Conservation (phyloP, 2,113 vertebrate species). For the Ranitomeya variabilis region DNA sequence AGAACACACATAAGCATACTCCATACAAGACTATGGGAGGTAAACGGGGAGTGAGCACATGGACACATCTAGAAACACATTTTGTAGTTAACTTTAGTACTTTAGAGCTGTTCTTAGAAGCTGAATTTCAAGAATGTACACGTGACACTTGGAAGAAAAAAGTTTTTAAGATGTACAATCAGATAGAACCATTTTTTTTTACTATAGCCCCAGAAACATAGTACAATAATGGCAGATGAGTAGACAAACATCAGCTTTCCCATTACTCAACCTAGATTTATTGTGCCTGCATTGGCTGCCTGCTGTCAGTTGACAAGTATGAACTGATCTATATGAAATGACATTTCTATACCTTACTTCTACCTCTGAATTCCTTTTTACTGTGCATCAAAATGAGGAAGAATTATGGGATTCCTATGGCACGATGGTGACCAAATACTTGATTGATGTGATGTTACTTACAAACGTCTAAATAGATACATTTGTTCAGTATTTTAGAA, state of each 20-base stretch:
- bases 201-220: neutral
- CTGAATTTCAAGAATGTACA: neutral
- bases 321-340: neutral
- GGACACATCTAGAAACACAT: no score
- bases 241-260: neutral
- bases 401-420: neutral
- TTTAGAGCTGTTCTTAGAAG: neutral
- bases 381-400: neutral
- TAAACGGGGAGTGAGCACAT: no score
- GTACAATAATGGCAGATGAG: neutral
- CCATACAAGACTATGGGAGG: no score
- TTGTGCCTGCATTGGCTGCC: neutral
- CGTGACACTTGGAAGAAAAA: neutral
- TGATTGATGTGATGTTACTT: neutral
- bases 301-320: neutral
- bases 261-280: neutral
- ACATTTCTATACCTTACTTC: neutral
- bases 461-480: conserved; percentile 3
- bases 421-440: neutral
- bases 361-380: neutral
- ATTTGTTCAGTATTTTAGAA: neutral
- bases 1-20: no score
- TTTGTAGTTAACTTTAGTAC: neutral
- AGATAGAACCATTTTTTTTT: neutral
- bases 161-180: neutral